A percentile compares a stretch with the other conserved stretches of the same genome.
phyloP scores from a whole-genome alignment of 1,140 invertebrate genomes.

The Drosophila willistoni region DNA sequence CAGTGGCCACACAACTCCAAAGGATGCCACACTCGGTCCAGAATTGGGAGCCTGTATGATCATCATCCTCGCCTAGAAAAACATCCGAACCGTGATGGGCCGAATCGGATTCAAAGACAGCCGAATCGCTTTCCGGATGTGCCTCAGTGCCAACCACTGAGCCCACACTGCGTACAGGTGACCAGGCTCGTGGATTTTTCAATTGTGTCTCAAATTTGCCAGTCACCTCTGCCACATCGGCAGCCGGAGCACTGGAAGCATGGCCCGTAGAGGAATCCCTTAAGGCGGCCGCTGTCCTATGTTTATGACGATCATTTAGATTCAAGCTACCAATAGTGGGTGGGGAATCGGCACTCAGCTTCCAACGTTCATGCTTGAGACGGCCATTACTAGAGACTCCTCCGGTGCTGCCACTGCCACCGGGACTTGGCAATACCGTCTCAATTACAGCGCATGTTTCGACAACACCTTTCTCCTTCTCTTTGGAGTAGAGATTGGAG shows the following conservation, averaged over 20 bases:
- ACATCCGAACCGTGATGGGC: slow-evolving; percentile 85
- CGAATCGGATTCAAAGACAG: slow-evolving; percentile 89
- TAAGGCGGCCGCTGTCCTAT: slow-evolving; percentile 61
- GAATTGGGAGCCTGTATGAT: slow-evolving; percentile 86
- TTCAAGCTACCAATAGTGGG: slow-evolving; percentile 79
- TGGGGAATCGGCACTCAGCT: slow-evolving; percentile 67
- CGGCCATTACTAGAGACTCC: slow-evolving; percentile 67
- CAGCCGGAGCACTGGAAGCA: slow-evolving; percentile 74
- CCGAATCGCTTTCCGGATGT: slow-evolving; percentile 91
- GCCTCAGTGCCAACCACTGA: slow-evolving; percentile 91
- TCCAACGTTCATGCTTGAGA: slow-evolving; percentile 74
- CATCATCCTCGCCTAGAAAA: slow-evolving; percentile 90
- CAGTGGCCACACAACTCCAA: slow-evolving; percentile 91
- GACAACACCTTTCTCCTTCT: slow-evolving; percentile 79
- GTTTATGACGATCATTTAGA: slow-evolving; percentile 74
- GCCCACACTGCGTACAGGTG: slow-evolving; percentile 91
- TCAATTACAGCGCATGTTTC: slow-evolving; percentile 83
- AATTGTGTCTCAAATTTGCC: slow-evolving; percentile 84
- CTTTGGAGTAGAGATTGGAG: slow-evolving; percentile 76
- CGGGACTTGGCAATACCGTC: slow-evolving; percentile 86
- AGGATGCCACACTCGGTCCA: slow-evolving; percentile 90
- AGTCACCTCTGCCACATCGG: slow-evolving; percentile 71
- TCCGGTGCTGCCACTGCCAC: slow-evolving; percentile 85
- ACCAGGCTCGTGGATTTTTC: slow-evolving; percentile 91
- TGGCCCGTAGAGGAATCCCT: slow-evolving; percentile 54